Evolutionary conservation across 1,140 invertebrate genomes (phyloP), one percentile per base, ranked within the genome.

Genomic region (Forficula auricularia): DNA sequence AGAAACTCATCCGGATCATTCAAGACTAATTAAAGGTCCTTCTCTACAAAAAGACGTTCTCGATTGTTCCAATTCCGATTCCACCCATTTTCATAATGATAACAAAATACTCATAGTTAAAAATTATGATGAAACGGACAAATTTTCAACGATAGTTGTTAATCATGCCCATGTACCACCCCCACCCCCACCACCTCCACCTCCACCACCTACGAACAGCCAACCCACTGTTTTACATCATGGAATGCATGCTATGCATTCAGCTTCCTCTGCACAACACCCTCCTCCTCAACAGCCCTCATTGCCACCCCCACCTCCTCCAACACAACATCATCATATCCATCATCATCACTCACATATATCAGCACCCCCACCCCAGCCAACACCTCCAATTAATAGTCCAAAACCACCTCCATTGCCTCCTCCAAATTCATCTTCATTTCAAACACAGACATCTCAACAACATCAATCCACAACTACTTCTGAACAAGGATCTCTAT

Each of bases 191-290:
- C 35, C 38, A 18, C 19, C 32, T 40, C 41, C 38, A 10, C 39
- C 40, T 7, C 22, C 44, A 15, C 19, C 38, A 48, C 54, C 43
- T 47, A 58, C 63, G 34, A 55, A 27, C 61, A 10, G 60, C 52
- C 40, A 56, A 55, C 31, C 54, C 58, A 18, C 57, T 61, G 51
- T 54, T 63, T 49, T 51, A 58, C 37, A 54, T 57, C n/a, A 54
- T 61, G 45, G 50, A 60, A 46, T 27, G 50, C 58, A 44, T 56
- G 53, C 38, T 57, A 58, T 44, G 52, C 59, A 44, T 51, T 59
- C 53, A 53, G 27, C 39, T 56, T 13, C 14, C 36, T 19, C 16
- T 34, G 2, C 22, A 19, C 13, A 16, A 35, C 32, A 12, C 22
- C 13, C 20, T 34, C 30, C 19, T 31, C 20, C 19, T 34, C 38